These are phyloP conservation scores for Mylabris sibirica DNA, from an alignment of 2,888 invertebrate species.

Conservation along the genomic window DNA sequence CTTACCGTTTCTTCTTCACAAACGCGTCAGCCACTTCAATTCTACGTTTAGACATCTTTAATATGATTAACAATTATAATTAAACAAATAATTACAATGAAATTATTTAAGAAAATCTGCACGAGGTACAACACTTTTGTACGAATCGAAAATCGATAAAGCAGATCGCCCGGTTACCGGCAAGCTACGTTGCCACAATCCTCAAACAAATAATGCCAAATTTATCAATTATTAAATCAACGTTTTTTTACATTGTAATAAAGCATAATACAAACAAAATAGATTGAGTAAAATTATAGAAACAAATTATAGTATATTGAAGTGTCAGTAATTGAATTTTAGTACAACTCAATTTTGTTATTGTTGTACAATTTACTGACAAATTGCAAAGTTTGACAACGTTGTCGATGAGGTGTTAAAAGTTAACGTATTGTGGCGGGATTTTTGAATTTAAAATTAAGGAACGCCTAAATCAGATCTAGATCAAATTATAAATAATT, in stretches of 20 bases:
- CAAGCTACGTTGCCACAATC: background rate
- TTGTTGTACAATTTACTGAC: background rate
- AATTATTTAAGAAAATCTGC: conserved; percentile 8
- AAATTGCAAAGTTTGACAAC: background rate
- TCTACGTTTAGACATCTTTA: conserved; percentile 79
- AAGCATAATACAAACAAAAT: too few relatives aligned
- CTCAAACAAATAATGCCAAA: too few relatives aligned
- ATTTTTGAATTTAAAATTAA: background rate
- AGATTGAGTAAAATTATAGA: too few relatives aligned
- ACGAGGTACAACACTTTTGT: background rate
- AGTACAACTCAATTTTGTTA: too few relatives aligned
- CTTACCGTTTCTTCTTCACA: conserved; percentile 78
- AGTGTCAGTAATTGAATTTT: too few relatives aligned
- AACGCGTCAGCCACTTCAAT: conserved; percentile 88
- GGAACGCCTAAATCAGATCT: background rate
- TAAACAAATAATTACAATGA: background rate
- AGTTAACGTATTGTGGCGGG: background rate
- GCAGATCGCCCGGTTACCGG: background rate
- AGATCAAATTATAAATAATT: background rate
- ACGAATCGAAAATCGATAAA: conserved; percentile 20
- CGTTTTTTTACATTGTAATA: too few relatives aligned
- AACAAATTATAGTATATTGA: too few relatives aligned
- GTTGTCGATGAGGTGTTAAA: background rate
- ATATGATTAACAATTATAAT: background rate
- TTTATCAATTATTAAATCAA: too few relatives aligned